Conservation (phyloP, 2,797 vertebrate genomes). For the Hirundo rustica region DNA sequence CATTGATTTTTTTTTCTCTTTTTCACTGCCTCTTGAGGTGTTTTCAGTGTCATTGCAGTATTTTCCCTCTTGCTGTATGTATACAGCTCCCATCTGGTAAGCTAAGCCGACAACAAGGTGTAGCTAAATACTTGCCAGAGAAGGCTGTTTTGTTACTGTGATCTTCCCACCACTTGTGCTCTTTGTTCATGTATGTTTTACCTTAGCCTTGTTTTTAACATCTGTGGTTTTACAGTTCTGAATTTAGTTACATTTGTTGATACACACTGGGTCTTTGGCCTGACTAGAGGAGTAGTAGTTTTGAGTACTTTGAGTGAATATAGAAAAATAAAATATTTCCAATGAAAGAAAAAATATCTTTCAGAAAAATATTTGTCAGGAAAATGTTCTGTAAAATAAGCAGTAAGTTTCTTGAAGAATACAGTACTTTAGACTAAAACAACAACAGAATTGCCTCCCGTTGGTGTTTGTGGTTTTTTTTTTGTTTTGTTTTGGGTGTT, state of each 20-base stretch:
- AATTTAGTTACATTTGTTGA: not conserved
- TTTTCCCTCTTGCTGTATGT: not conserved
- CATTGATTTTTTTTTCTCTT: not conserved
- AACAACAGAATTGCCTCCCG: not conserved
- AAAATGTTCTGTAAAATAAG: not conserved
- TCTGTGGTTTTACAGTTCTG: not conserved
- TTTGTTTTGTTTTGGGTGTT: too few species aligned
- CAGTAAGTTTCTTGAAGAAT: not conserved
- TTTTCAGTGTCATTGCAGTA: not conserved
- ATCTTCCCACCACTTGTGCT: not conserved
- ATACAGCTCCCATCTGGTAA: not conserved
- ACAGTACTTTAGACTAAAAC: not conserved
- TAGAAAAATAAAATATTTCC: not conserved
- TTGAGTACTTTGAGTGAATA: not conserved
- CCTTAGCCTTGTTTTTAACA: not conserved
- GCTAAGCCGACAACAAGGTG: not conserved
- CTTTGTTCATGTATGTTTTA: not conserved
- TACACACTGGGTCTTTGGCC: not conserved
- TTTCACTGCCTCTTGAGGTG: not conserved
- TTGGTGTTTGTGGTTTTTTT: too few species aligned
- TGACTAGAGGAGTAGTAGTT: not conserved
- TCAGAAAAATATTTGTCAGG: not conserved
- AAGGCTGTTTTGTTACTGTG: not conserved
- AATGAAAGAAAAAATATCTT: not conserved
- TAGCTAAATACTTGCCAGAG: not conserved